Evolutionary conservation across 2,888 invertebrate genomes (phyloP).

Genomic region (Nemurella pictetii): DNA sequence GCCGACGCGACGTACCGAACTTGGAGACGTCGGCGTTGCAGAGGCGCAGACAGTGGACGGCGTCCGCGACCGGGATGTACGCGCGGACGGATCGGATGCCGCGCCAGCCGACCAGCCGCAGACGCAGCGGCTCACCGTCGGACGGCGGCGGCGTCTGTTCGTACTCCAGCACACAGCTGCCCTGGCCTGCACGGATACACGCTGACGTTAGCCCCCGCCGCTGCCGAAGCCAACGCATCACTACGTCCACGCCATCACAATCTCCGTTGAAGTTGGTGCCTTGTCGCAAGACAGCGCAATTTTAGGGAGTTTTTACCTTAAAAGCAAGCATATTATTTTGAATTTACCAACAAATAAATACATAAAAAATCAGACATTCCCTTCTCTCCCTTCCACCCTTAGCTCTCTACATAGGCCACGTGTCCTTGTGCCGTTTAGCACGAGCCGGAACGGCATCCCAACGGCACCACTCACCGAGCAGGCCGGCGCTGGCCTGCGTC

Average conservation of each 20-base stretch:
- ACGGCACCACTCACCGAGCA: slow-evolving; percentile 63
- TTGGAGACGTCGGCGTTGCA: slow-evolving; percentile 84
- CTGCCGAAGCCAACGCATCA: too few species aligned
- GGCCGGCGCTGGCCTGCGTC: slow-evolving; percentile 69
- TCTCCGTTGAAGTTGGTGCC: too few species aligned
- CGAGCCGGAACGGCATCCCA: too few species aligned
- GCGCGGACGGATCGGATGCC: slow-evolving; percentile 85
- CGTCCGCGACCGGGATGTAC: slow-evolving; percentile 82
- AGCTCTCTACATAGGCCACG: too few species aligned
- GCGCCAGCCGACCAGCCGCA: slow-evolving; percentile 87
- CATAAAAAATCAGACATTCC: not conserved
- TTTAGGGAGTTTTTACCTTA: too few species aligned
- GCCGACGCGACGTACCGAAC: slow-evolving; percentile 65
- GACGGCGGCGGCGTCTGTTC: slow-evolving; percentile 52
- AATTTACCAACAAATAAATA: too few species aligned
- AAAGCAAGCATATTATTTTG: too few species aligned
- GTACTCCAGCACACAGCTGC: slow-evolving; percentile 78
- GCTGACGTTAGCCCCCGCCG: too few species aligned
- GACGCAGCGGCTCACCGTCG: slow-evolving; percentile 53
- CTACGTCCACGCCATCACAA: too few species aligned
- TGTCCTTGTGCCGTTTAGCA: too few species aligned
- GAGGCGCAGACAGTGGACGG: slow-evolving; percentile 83
- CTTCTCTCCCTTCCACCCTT: too few species aligned
- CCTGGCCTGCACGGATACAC: slow-evolving; percentile 59
- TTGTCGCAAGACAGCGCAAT: too few species aligned